Evolutionary conservation across 2,888 invertebrate genomes (phyloP).

Genomic region (Ochropacha duplaris): DNA sequence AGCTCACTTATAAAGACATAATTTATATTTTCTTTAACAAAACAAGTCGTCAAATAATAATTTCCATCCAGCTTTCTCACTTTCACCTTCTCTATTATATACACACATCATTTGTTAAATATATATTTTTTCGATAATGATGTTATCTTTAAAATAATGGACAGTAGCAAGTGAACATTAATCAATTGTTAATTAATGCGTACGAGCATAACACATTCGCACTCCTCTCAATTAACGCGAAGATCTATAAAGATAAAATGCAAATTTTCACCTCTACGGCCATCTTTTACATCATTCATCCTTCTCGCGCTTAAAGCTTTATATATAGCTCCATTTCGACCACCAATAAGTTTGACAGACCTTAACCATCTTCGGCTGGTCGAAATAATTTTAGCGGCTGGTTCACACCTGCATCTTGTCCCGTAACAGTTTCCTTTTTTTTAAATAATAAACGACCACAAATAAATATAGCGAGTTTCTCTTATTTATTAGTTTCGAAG

Average conservation of each 20-base stretch:
- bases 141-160: constrained; percentile 11
- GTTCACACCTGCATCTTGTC: constrained; percentile 36
- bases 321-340: constrained; percentile 27
- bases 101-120: constrained; percentile 9
- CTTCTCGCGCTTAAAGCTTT: constrained; percentile 26
- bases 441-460: constrained; percentile 41
- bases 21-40: no score
- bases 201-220: constrained; percentile 57
- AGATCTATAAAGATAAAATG: constrained; percentile 69
- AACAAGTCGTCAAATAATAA: background rate
- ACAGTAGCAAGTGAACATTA: constrained; percentile 25
- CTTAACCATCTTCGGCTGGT: constrained; percentile 28
- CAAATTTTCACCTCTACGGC: constrained; percentile 52
- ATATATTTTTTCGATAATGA: constrained; percentile 13
- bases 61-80: background rate
- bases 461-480: constrained; percentile 49
- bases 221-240: constrained; percentile 67
- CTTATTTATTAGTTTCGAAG: constrained; percentile 39
- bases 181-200: constrained; percentile 72
- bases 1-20: no score
- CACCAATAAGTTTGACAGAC: constrained; percentile 31
- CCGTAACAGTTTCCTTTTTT: constrained; percentile 22
- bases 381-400: constrained; percentile 29
- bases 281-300: constrained; percentile 44
- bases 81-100: background rate